Percentiles rank a stretch among this genome's conserved stretches.
Evolutionary conservation across 2,888 invertebrate species (phyloP).

Genomic region (Tortricodes alternella): DNA sequence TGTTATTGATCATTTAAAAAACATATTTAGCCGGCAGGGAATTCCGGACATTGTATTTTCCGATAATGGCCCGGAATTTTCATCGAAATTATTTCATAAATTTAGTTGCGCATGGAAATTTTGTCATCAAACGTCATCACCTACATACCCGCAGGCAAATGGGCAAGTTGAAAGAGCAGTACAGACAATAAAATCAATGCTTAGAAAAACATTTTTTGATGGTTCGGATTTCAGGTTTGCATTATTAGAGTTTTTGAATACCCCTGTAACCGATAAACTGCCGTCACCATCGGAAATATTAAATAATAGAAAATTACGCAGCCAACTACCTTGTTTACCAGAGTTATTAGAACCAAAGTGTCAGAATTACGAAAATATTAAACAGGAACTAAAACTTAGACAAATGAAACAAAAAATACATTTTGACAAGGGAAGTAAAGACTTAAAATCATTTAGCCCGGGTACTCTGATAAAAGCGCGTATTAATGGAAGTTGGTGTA

Average conservation of each 20-base stretch:
- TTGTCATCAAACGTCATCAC: slow-evolving; percentile 20
- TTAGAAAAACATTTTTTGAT: slow-evolving; percentile 8
- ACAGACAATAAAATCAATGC: slow-evolving; percentile 28
- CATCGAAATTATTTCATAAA: slow-evolving; percentile 9
- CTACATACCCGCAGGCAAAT: slow-evolving; percentile 29
- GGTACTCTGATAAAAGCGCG: background rate
- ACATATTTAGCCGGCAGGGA: slow-evolving; percentile 24
- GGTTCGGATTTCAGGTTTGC: background rate
- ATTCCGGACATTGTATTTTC: slow-evolving; percentile 20
- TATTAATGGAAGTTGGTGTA: background rate
- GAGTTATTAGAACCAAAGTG: too few species aligned
- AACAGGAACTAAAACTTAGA: background rate
- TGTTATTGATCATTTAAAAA: slow-evolving; percentile 10
- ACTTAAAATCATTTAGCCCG: background rate
- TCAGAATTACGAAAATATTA: background rate
- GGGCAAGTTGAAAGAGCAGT: slow-evolving; percentile 29
- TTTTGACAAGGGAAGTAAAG: background rate
- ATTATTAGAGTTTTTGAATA: background rate
- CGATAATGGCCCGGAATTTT: slow-evolving; percentile 29
- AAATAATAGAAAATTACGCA: background rate
- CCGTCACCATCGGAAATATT: background rate
- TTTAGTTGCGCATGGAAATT: slow-evolving; percentile 28
- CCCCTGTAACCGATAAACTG: background rate
- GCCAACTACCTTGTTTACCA: background rate
- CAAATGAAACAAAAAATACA: background rate